Conservation (phyloP, 2,888 invertebrate species). For the Hoplodrina blanda region DNA sequence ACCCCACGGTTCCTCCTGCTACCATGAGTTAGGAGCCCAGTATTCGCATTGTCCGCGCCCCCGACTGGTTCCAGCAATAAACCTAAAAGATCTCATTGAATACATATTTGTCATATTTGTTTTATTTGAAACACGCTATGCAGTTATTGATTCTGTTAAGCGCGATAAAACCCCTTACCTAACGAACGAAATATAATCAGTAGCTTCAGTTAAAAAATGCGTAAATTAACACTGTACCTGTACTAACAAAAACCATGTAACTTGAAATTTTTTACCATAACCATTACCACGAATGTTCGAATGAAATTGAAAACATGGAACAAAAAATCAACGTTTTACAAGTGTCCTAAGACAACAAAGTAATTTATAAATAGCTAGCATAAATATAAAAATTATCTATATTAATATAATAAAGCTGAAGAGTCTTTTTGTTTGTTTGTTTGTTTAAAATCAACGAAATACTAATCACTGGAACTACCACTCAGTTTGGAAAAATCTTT, state of each 20-base stretch:
- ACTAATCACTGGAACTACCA: no score
- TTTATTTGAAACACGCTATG: slow-evolving; percentile 22
- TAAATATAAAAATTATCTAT: no score
- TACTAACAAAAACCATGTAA: slow-evolving; percentile 21
- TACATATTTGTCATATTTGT: slow-evolving; percentile 11
- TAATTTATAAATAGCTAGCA: neutral
- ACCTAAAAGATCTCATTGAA: neutral
- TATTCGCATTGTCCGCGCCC: no score
- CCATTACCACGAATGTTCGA: slow-evolving; percentile 27
- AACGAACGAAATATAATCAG: slow-evolving; percentile 8
- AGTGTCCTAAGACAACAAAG: slow-evolving; percentile 6
- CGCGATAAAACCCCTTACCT: slow-evolving; percentile 21
- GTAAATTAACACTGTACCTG: slow-evolving; percentile 38
- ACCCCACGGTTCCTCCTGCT: no score
- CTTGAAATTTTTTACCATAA: slow-evolving; percentile 16
- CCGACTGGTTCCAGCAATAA: neutral
- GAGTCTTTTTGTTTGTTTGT: no score
- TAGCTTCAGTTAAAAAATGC: slow-evolving; percentile 32
- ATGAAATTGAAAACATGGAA: slow-evolving; percentile 26
- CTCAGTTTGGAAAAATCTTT: no score
- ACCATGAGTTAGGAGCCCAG: no score
- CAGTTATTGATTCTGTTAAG: slow-evolving; percentile 24
- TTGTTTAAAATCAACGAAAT: no score
- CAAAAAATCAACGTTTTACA: slow-evolving; percentile 22
- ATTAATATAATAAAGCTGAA: no score